These are phyloP conservation scores for Solenopsis fugax DNA, from an alignment of 1,140 invertebrate species.

Conservation along the genomic window DNA sequence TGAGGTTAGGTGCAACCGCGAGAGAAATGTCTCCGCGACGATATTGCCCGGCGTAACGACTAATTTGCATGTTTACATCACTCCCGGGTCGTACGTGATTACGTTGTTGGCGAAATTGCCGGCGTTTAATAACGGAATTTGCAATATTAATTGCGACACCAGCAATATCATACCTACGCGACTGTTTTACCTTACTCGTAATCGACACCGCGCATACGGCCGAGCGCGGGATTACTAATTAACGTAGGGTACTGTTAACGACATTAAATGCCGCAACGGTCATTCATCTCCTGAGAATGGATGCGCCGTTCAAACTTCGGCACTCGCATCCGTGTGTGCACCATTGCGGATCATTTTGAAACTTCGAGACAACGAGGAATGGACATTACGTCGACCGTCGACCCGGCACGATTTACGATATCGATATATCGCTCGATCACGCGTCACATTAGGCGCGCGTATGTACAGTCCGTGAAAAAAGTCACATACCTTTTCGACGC, in stretches of 20 bases:
- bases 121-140: conserved; percentile 49
- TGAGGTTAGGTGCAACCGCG: neutral
- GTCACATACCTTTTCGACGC: neutral
- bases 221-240: conserved; percentile 31
- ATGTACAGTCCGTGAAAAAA: conserved; percentile 13
- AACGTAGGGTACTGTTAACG: conserved; percentile 1
- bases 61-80: conserved; percentile 52
- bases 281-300: conserved; percentile 32
- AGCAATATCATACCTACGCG: neutral
- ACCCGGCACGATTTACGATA: neutral
- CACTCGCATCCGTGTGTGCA: neutral
- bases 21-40: conserved; percentile 9
- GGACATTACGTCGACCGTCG: neutral
- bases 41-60: conserved; percentile 19
- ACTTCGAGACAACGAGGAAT: neutral
- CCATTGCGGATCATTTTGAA: too few species aligned
- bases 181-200: conserved; percentile 51
- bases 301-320: neutral
- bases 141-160: conserved; percentile 54
- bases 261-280: neutral
- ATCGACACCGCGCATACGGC: conserved; percentile 10
- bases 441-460: neutral
- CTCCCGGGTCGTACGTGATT: conserved; percentile 19
- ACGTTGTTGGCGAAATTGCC: conserved; percentile 23
- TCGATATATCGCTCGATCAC: neutral